Evolutionary conservation across 2,113 vertebrate genomes (phyloP), one percentile per base, ranked within the genome.

Genomic region (Hypomesus transpacificus): DNA sequence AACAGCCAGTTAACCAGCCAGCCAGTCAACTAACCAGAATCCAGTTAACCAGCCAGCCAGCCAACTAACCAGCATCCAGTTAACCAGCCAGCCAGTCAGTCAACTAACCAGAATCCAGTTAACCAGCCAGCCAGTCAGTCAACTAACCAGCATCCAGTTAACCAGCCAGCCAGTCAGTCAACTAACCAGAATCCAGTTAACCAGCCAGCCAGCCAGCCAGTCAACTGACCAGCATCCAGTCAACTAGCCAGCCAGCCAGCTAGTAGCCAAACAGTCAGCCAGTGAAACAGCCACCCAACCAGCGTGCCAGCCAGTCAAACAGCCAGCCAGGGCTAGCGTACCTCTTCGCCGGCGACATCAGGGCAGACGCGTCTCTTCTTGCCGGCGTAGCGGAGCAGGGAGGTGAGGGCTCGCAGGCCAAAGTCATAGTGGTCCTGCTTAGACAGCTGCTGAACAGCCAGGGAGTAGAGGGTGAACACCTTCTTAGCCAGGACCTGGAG

Each of bases 401-500:
- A 95, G 20, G 94, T 95, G 77, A 96, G 93, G 0, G 95, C 93
- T 0, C 95, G 92, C 0, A 97, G 89, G 26, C 95, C 95, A 2
- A 95, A 97, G 83, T 97, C 95, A 4, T 97, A 97, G 78, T 97
- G 95, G 78, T 95, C 94, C 81, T 95, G 95, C 62, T 90, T 90
- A 66, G 95, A 97, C 13, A 96, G 88, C 88, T 95, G 95, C 82
- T 96, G 95, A 71, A 93, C 83, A 0, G 94, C 95, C 85, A 97
- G 86, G 0, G 91, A 95, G 86, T 96, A 96, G 5, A 96, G 88
- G 0, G 94, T 96, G 78, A 93, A 93, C 21, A 96, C 94, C 71
- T 96, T 96, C 90, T 94, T 95, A 13, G 94, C 94, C 77, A 97
- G 85, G 63, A 90, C 53, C 93, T 94, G 82, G 52, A 77, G 46